Evolutionary conservation across 2,888 invertebrate genomes (phyloP), one percentile per base, ranked within the genome.

Genomic region (Coecobrya sp.): DNA sequence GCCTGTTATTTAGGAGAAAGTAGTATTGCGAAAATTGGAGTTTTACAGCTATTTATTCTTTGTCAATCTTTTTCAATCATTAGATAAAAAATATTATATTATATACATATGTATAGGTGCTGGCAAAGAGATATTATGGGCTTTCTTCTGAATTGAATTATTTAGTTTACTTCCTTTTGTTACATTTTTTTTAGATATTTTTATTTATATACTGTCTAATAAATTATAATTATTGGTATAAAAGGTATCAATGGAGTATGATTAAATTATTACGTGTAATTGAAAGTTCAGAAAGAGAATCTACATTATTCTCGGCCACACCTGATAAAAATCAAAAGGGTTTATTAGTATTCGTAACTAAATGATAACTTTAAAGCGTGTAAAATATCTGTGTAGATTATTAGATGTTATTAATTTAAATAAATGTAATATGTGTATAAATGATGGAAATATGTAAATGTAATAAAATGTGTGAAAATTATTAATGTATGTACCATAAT

Each of bases 241-340:
- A n/a, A n/a, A 55, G 30, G 22, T 52, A 49, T 30, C 13, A 13
- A 55, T 13, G 16, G 30, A 36, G 10, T 81, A 55, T 27, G 19
- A 22, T n/a, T 52, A 55, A 81, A 55, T 45, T 42, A 76, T 76
- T 42, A 45, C 5, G 13, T 16, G 76, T 16, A 81, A n/a, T n/a
- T 11, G 30, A 27, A 81, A 81, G 52, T 79, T 81, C 81, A 49
- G 62, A 42, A 42, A 16, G 84, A 55, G 62, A 84, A 84, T 82
- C 4, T 30, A 59, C 5, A 4, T 36, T 62, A 84, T 62, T 81
- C 84, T 84, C 62, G 36, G 59, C 59, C 62, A 84, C 84, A 84
- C 84, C 84, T 84, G 84, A 84, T 42, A 27, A 59, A 62, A 84
- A 62, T 59, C 22, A 84, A 62, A 84, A 62, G 62, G 59, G 59